A percentile compares a stretch with the other conserved stretches of the same genome.
Evolutionary conservation across 30 jellyfish, hydroid and myxozoan species (phyloP).

Genomic region (Catostylus mosaicus): DNA sequence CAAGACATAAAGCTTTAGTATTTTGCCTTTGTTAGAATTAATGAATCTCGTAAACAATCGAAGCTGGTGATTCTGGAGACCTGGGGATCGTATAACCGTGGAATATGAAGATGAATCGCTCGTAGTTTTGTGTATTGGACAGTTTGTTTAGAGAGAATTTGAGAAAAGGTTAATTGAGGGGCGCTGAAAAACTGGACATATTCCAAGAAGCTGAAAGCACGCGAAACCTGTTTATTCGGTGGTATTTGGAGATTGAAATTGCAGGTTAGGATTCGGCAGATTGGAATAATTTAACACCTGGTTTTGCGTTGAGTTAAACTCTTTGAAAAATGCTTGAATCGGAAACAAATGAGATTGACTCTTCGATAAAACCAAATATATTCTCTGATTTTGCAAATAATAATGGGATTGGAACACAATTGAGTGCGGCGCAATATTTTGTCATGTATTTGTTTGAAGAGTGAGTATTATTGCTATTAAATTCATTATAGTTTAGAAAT

Average conservation of each 20-base stretch:
- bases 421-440: conserved; percentile 78
- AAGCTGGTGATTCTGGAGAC: background rate
- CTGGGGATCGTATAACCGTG: conserved; percentile 6
- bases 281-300: background rate
- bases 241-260: background rate
- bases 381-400: conserved; percentile 21
- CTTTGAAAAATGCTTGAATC: conserved; percentile 28
- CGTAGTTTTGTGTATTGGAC: too few species aligned
- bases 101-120: too few species aligned
- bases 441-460: conserved; percentile 87
- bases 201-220: background rate
- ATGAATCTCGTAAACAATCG: background rate
- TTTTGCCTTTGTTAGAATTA: background rate
- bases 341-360: conserved; percentile 18
- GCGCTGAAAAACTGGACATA: background rate
- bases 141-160: background rate
- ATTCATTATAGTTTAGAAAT: too few species aligned
- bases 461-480: conserved; percentile 65
- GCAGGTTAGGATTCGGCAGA: background rate
- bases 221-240: background rate
- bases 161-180: background rate
- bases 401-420: conserved; percentile 60
- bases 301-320: background rate
- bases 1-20: background rate
- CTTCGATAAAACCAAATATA: conserved; percentile 6